These are phyloP conservation scores for Nesospiza acunhae DNA, from an alignment of 2,113 vertebrate species.

Conservation along the genomic window DNA sequence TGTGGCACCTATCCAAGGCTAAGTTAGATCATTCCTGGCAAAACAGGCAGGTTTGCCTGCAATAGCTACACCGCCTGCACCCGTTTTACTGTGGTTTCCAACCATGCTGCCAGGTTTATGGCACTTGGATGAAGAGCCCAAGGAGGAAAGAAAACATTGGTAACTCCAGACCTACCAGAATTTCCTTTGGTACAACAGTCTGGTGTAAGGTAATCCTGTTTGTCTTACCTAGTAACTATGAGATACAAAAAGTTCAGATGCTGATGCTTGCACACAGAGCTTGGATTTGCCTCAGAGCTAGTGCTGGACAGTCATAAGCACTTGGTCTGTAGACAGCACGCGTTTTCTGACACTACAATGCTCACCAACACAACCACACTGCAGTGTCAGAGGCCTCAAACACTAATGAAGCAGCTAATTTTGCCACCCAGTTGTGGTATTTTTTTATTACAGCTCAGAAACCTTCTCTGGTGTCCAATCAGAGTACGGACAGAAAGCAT, in stretches of 20 bases:
- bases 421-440: not conserved
- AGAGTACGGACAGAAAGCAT: not conserved
- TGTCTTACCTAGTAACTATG: not conserved
- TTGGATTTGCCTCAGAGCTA: not conserved
- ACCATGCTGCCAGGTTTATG: not conserved
- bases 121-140: not conserved
- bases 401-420: not conserved
- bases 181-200: not conserved
- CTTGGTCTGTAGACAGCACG: not conserved
- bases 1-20: not conserved
- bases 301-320: not conserved
- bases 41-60: not conserved
- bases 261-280: not conserved
- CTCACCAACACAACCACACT: not conserved
- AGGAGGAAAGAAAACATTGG: not conserved
- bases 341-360: not conserved
- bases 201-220: not conserved
- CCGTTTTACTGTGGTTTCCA: not conserved
- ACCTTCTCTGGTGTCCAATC: not conserved
- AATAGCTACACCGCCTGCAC: not conserved
- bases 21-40: not conserved
- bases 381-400: not conserved
- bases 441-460: not conserved
- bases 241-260: not conserved
- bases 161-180: not conserved